A percentile compares a stretch with the other conserved stretches of the same genome.
These are phyloP conservation scores for Toxotes jaculatrix DNA, from an alignment of 2,113 vertebrate genomes.

Conservation along the genomic window DNA sequence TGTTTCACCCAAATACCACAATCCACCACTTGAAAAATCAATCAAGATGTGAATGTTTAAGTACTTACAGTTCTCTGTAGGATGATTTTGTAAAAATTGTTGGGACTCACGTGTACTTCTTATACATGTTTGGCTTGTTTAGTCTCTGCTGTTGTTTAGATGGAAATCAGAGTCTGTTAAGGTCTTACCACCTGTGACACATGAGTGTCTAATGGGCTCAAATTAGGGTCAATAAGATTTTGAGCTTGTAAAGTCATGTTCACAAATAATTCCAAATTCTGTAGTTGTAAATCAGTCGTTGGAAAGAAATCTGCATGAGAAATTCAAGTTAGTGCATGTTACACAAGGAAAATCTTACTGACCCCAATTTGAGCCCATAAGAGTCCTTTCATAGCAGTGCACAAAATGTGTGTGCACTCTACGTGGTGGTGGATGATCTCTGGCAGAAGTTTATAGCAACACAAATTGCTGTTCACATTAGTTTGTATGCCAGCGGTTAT, in stretches of 20 bases:
- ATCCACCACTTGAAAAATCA: not conserved
- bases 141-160: constrained; percentile 47
- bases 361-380: too few species aligned
- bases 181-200: constrained; percentile 35
- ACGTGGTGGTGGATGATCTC: constrained; percentile 31
- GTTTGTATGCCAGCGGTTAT: constrained; percentile 6
- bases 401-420: constrained; percentile 21
- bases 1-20: constrained; percentile 16
- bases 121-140: constrained; percentile 34
- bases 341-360: not conserved
- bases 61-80: constrained; percentile 3
- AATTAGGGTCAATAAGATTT: not conserved
- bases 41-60: not conserved
- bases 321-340: too few species aligned
- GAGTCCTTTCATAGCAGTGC: not conserved
- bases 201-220: not conserved
- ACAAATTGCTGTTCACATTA: not conserved
- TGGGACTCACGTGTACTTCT: not conserved
- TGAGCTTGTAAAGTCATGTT: not conserved
- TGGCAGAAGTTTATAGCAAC: constrained; percentile 28
- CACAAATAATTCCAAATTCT: not conserved
- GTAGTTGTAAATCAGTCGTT: not conserved
- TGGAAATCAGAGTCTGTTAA: constrained; percentile 22
- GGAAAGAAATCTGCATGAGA: too few species aligned
- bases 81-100: constrained; percentile 18